A percentile compares a stretch with the other conserved stretches of the same genome.
These are phyloP conservation scores for Melieria picta DNA, from an alignment of 2,888 invertebrate species.

Conservation along the genomic window DNA sequence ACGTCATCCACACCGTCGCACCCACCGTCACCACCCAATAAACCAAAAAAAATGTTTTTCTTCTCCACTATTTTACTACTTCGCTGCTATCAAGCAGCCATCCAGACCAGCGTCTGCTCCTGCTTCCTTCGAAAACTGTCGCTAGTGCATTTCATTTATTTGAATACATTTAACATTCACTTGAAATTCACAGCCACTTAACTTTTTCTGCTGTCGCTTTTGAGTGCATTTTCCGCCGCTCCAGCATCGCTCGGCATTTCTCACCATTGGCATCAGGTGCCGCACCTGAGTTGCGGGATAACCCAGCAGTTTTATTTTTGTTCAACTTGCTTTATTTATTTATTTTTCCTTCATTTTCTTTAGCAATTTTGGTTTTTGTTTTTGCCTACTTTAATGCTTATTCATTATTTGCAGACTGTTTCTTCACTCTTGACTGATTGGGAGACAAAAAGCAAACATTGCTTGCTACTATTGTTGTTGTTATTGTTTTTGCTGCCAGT, in stretches of 20 bases:
- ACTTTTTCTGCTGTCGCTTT: not conserved
- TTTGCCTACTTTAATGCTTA: conserved; percentile 10
- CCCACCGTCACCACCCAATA: no score
- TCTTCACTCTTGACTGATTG: conserved; percentile 25
- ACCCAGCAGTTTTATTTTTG: not conserved
- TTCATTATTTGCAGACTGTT: conserved; percentile 19
- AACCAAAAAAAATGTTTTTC: no score
- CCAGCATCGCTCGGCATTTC: no score
- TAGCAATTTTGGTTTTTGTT: not conserved
- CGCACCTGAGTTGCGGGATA: no score
- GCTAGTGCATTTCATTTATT: conserved; percentile 6
- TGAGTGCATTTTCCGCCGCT: not conserved
- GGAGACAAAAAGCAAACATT: conserved; percentile 26
- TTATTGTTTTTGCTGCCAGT: no score
- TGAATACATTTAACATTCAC: conserved; percentile 21
- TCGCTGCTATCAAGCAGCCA: no score
- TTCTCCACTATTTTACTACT: no score
- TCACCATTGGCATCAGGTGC: no score
- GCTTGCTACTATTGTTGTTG: no score
- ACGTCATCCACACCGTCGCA: no score
- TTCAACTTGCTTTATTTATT: not conserved
- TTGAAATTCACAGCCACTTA: conserved; percentile 4
- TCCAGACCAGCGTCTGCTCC: no score
- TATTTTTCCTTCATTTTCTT: not conserved
- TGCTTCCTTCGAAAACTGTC: no score